Evolutionary conservation across 2,113 vertebrate species (phyloP), one percentile per base, ranked within the genome.

Genomic region (Sisor rabdophorus): DNA sequence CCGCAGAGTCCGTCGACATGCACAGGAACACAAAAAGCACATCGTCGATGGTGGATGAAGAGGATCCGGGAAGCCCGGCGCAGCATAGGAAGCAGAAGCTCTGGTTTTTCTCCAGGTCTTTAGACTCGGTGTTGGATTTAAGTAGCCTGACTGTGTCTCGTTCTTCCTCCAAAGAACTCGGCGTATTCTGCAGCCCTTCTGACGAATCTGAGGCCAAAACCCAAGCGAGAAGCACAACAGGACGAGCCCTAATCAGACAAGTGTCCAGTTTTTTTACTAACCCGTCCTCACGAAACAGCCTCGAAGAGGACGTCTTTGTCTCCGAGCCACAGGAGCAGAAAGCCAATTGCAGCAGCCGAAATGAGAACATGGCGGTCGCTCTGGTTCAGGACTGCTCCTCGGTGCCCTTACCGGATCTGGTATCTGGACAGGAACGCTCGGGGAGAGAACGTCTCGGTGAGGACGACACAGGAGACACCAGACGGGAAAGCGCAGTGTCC

Each of bases 101-200:
- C n/a, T 91, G 88, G 91, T 87, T 93, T 67, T 91, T 93, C 83
- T 94, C 92, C 79, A 83, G 89, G 85, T 93, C 92, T 76, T 85
- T 93, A 81, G 89, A 92, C 77, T 94, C 89, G 0, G 86, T 91
- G 58, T 86, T 91, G 16, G 82, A 92, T 75, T 88, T 92, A 16
- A 86, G 88, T 2, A 68, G 87, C 84, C 76, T 88, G 56, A 77
- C 83, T 53, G 76, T 88, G 70, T 88, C 87, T 13, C 72, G 88
- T 22, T 87, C 76, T 19, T 82, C 71, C 76, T 87, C 87, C 84
- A 85, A 89, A 80, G 87, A 92, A 70, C 69, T 92, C 65, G 17
- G 83, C 87, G 85, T 80, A 78, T 83, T 88, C 65, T 84, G 81
- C 0, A 30, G 87, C 59, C 81, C 83, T 30, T 24, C 84, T 3